A percentile compares a stretch with the other conserved stretches of the same genome.
These are phyloP conservation scores for Pangasius mekongensis DNA, from an alignment of 2,797 vertebrate genomes.

Conservation along the genomic window DNA sequence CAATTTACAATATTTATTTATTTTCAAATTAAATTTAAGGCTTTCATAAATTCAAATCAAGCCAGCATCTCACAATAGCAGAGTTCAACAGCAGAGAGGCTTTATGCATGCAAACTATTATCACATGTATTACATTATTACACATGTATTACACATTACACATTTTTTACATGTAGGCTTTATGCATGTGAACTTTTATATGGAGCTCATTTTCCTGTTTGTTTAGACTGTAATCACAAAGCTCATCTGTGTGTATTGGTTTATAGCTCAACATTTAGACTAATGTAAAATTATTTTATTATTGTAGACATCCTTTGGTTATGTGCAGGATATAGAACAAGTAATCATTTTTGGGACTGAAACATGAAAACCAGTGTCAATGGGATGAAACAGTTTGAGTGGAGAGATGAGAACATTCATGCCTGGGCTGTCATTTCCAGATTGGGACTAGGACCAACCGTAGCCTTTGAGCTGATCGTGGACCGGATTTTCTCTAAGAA, in stretches of 20 bases:
- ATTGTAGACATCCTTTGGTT: background rate
- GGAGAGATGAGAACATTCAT: background rate
- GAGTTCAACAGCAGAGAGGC: background rate
- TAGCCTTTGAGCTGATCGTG: background rate
- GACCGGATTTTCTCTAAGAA: background rate
- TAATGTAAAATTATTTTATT: background rate
- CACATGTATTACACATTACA: background rate
- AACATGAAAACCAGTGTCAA: background rate
- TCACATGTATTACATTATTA: background rate
- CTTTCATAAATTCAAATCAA: background rate
- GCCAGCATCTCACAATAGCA: background rate
- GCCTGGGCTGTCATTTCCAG: background rate
- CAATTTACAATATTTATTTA: no score
- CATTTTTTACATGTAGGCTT: background rate
- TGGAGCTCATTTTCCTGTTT: background rate
- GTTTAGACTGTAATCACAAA: background rate
- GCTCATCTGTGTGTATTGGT: background rate
- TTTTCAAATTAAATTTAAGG: background rate
- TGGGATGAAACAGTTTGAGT: background rate
- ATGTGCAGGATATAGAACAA: background rate
- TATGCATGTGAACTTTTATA: background rate
- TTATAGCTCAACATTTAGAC: background rate
- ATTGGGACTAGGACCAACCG: background rate
- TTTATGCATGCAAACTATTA: background rate
- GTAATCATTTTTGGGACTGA: background rate